Conservation (phyloP, 2,888 invertebrate species). For the Prosopocoilus inquinatus region DNA sequence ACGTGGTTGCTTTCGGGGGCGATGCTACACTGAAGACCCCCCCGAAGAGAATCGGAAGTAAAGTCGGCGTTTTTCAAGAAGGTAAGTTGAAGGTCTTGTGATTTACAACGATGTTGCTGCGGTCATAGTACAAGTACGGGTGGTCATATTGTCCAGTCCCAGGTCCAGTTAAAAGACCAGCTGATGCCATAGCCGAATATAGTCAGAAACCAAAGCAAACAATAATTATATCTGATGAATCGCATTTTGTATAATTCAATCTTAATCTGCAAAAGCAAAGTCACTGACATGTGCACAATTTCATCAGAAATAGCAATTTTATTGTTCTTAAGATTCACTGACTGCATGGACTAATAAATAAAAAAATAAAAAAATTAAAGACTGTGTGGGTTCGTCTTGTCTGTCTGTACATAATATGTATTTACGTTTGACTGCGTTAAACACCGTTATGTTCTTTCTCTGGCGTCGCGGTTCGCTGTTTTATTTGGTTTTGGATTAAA, state of each 20-base stretch:
- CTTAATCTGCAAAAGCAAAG: too few relatives aligned
- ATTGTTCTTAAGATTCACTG: neutral
- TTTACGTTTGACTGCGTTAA: neutral
- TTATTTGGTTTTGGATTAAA: too few relatives aligned
- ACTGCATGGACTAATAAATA: neutral
- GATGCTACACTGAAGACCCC: conserved; percentile 4
- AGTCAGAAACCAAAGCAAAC: neutral
- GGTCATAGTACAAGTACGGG: neutral
- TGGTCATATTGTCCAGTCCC: neutral
- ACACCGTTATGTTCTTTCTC: neutral
- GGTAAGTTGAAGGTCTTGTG: conserved; percentile 5
- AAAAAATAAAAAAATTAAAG: neutral
- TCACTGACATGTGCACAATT: neutral
- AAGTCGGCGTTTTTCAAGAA: neutral
- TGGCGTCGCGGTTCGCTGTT: neutral
- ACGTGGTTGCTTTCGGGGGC: neutral
- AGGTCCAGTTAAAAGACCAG: conserved; percentile 4
- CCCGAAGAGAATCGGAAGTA: neutral
- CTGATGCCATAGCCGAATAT: conserved; percentile 4
- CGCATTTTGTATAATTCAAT: neutral
- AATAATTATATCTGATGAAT: neutral
- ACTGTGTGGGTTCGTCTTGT: neutral
- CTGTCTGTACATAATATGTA: too few relatives aligned
- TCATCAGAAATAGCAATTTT: neutral
- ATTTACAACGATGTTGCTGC: neutral